These are phyloP conservation scores for Belgica antarctica DNA, from an alignment of 2,888 invertebrate genomes.

Conservation along the genomic window DNA sequence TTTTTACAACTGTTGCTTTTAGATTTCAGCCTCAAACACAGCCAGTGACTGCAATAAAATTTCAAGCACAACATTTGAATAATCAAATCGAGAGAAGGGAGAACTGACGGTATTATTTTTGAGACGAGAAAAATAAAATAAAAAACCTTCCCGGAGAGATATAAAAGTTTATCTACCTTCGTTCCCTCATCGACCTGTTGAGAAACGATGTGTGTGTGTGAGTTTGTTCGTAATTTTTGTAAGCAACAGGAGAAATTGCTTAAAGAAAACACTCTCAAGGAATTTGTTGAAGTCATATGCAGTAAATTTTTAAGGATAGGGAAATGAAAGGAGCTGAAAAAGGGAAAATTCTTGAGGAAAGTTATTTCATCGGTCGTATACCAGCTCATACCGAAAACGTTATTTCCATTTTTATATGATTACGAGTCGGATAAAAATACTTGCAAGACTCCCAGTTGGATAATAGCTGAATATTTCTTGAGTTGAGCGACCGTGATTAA, in stretches of 20 bases:
- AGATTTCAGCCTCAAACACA: neutral
- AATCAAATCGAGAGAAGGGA: conserved; percentile 24
- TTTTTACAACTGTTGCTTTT: conserved; percentile 37
- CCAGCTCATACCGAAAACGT: neutral
- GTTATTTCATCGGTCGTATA: conserved; percentile 31
- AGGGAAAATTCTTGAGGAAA: conserved; percentile 33
- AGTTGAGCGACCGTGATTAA: neutral
- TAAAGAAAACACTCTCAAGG: conserved; percentile 10
- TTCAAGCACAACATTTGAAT: conserved; percentile 4
- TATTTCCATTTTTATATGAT: conserved; percentile 41
- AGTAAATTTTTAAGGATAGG: conserved; percentile 34
- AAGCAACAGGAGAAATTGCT: conserved; percentile 6
- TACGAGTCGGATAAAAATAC: conserved; percentile 11
- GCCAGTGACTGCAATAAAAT: neutral
- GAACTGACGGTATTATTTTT: neutral
- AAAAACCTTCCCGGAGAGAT: neutral
- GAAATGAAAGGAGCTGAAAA: too few relatives aligned
- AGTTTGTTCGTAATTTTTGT: too few relatives aligned
- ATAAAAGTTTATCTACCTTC: conserved; percentile 39
- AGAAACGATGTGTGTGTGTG: neutral
- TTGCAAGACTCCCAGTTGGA: neutral
- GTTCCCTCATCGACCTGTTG: conserved; percentile 36
- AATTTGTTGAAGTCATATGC: conserved; percentile 38
- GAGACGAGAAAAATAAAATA: conserved; percentile 22
- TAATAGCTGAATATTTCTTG: neutral